Base-by-base conservation (phyloP, 1,140 invertebrate species). In the Dinoponera quadriceps region DNA sequence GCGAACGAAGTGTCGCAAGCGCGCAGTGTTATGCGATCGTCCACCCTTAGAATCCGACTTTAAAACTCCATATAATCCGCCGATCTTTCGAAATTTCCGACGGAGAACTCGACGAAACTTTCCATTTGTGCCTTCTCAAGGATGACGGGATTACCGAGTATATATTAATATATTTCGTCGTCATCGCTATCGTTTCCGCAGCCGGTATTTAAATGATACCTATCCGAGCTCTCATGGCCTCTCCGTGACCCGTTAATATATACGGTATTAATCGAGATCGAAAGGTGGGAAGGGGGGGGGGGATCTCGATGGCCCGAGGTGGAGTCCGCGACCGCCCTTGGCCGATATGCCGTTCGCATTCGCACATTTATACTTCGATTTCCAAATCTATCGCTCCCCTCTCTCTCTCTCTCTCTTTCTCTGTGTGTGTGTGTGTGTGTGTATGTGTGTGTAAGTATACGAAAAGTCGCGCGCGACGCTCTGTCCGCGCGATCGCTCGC, bases 41-140 rank as follows among this genome's bases (percentile, higher is more conserved):
- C 51, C 33, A 57, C 75, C 75, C 75, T 80, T 80, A 59, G 25
- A 80, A 20, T 44, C 11, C 20, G 68, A 69, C 13, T 33, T n/a
- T 25, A 55, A 80, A 71, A 80, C 69, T 71, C 65, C 48, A 13
- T 5, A 51, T 20, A 59, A 69, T 44, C 18, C 0, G 38, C 13
- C 22, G 54, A 57, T 57, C 65, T 80, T 69, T 69, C 65, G 51
- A 80, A 57, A 80, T 18, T n/a, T 11, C 9, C 16, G 25, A 18
- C 51, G 18, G 14, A 59, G 75, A 59, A 69, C 33, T n/a, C 22
- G 18, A 68, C 22, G 18, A 68, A 18, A 80, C 75, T 80, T 80
- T 80, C 75, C 51, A 80, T 25, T 44, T 44, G 9, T 22, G 13
- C 25, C n/a, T 25, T 78, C 75, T 71, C 65, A 80, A 80, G 75